These are phyloP conservation scores for Cheilosia variabilis DNA, from an alignment of 2,888 invertebrate genomes.

Conservation along the genomic window DNA sequence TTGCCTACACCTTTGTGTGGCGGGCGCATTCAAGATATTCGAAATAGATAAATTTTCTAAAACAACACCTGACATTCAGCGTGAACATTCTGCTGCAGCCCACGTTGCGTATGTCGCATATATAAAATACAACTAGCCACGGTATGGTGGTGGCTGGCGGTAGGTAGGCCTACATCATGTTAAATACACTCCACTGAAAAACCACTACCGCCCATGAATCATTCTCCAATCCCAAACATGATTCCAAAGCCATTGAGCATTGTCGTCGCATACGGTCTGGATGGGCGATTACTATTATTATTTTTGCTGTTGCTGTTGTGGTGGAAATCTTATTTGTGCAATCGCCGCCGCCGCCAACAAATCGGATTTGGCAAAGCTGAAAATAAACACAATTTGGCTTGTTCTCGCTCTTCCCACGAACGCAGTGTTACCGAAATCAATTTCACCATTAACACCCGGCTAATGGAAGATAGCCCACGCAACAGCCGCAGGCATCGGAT, in stretches of 20 bases:
- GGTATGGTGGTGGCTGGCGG: conserved; percentile 31
- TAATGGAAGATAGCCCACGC: conserved; percentile 52
- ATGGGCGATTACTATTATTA: conserved; percentile 47
- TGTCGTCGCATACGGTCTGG: conserved; percentile 33
- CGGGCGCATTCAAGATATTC: conserved; percentile 52
- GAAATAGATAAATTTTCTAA: conserved; percentile 65
- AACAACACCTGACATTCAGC: conserved; percentile 70
- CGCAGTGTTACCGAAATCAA: conserved; percentile 30
- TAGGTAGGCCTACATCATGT: conserved; percentile 55
- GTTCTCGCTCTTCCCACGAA: conserved; percentile 60
- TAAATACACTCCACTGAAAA: conserved; percentile 48
- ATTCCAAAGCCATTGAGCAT: conserved; percentile 61
- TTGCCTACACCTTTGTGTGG: conserved; percentile 66
- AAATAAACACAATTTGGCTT: conserved; percentile 34
- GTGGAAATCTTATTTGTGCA: neutral
- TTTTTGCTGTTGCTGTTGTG: conserved; percentile 12
- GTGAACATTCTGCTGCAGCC: conserved; percentile 62
- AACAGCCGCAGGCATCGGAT: neutral
- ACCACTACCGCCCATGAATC: conserved; percentile 68
- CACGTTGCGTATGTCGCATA: conserved; percentile 43
- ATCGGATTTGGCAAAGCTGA: conserved; percentile 41
- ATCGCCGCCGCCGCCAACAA: conserved; percentile 15
- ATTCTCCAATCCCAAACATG: conserved; percentile 43
- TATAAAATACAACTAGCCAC: conserved; percentile 9
- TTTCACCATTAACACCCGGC: conserved; percentile 49